Evolutionary conservation across 2,113 vertebrate species (phyloP).

Genomic region (Orycteropus afer): DNA sequence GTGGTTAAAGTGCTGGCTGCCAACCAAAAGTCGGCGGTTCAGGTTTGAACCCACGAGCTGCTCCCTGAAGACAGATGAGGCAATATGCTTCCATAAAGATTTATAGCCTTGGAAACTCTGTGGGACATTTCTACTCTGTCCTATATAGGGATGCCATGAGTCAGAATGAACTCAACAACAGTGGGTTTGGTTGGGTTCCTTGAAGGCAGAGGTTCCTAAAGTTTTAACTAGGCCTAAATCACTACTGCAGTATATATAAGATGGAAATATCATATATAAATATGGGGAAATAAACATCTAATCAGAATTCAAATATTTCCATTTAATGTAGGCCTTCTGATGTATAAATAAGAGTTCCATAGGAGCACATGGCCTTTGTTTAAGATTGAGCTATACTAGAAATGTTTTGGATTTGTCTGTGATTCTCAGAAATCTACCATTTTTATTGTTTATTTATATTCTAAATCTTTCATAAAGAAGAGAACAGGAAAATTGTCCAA

Average conservation of each 20-base stretch:
- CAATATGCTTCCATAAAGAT: too few species aligned
- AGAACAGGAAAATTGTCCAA: not conserved
- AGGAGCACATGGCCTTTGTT: not conserved
- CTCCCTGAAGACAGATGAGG: too few species aligned
- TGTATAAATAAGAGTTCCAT: constrained; percentile 9
- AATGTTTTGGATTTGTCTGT: constrained; percentile 21
- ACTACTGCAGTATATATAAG: not conserved
- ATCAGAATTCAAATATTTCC: constrained; percentile 19
- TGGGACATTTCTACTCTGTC: too few species aligned
- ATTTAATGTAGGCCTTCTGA: constrained; percentile 40
- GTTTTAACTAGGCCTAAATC: constrained; percentile 4
- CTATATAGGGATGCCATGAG: too few species aligned
- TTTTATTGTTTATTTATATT: constrained; percentile 41
- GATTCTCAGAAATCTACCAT: not conserved
- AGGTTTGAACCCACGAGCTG: too few species aligned
- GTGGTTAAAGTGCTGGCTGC: too few species aligned
- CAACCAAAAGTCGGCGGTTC: too few species aligned
- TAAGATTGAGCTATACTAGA: not conserved
- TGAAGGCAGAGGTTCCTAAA: constrained; percentile 33
- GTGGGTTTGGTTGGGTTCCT: not conserved
- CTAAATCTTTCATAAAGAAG: not conserved
- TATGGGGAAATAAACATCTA: not conserved
- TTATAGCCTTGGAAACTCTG: too few species aligned
- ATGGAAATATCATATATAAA: not conserved
- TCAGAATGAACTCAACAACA: not conserved